phyloP scores from a whole-genome alignment of 37 sponge, comb jelly and placozoan genomes.

The Aphrocallistes beatrix region DNA sequence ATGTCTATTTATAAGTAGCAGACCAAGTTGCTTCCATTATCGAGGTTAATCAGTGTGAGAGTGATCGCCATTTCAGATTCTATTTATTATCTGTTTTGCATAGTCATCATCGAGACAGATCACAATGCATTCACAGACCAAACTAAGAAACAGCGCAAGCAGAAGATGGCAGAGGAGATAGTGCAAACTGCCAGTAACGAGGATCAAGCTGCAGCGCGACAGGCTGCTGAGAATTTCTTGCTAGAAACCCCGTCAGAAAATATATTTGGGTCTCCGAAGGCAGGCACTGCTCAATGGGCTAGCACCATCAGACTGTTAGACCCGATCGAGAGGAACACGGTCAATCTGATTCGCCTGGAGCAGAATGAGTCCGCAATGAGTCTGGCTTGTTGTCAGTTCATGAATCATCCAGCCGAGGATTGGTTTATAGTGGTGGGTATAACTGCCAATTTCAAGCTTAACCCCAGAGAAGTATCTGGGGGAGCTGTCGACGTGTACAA shows the following conservation, averaged over 20 bases:
- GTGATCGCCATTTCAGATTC: too few species aligned
- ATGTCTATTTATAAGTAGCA: too few species aligned
- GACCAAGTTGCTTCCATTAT: too few species aligned
- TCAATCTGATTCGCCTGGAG: constrained; percentile 72
- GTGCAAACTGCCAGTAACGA: constrained; percentile 73
- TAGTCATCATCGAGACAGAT: constrained; percentile 84
- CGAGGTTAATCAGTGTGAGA: too few species aligned
- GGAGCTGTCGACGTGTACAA: neutral
- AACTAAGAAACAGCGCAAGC: constrained; percentile 72
- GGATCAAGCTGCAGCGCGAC: constrained; percentile 56
- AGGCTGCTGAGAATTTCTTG: constrained; percentile 78
- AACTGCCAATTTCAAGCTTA: neutral
- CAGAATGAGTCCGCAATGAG: constrained; percentile 96
- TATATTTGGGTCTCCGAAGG: constrained; percentile 81
- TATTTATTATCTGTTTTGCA: constrained; percentile 5
- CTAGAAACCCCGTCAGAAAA: constrained; percentile 75
- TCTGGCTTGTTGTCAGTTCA: constrained; percentile 24
- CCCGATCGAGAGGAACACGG: constrained; percentile 74
- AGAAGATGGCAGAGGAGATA: constrained; percentile 94
- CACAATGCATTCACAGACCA: constrained; percentile 94
- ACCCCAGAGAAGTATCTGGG: neutral
- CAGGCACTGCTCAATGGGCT: constrained; percentile 86
- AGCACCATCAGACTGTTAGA: constrained; percentile 75
- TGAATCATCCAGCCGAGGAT: neutral
- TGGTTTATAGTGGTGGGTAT: neutral